A percentile compares a stretch with the other conserved stretches of the same genome.
These are phyloP conservation scores for Thunnus thynnus DNA, from an alignment of 2,113 vertebrate species.

Conservation along the genomic window DNA sequence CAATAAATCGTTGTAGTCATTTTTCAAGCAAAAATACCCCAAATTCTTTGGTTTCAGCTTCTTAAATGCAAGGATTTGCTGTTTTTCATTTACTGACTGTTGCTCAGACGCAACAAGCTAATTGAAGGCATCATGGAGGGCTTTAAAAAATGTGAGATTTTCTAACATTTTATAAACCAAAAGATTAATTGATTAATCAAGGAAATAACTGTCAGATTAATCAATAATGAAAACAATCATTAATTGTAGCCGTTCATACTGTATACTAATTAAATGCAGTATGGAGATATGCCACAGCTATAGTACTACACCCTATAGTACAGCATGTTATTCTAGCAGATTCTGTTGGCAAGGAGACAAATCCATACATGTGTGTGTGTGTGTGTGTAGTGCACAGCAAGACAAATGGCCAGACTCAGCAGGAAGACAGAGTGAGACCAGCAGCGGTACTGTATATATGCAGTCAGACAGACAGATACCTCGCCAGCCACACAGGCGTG, in stretches of 20 bases:
- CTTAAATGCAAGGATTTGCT: background rate
- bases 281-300: background rate
- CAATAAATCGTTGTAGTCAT: no score
- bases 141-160: no score
- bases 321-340: background rate
- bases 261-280: background rate
- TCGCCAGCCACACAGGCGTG: background rate
- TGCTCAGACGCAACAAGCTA: no score
- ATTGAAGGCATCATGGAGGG: no score
- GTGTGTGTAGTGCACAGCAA: background rate
- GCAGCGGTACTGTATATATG: background rate
- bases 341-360: conserved; percentile 18
- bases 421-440: conserved; percentile 6
- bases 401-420: conserved; percentile 21
- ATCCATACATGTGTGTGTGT: conserved; percentile 40
- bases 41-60: background rate
- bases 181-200: no score
- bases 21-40: no score
- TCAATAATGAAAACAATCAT: no score
- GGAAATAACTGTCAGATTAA: no score
- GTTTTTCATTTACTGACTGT: no score
- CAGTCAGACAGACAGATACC: background rate
- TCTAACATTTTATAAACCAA: no score
- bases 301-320: background rate
- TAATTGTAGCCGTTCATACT: no score